A percentile compares a stretch with the other conserved stretches of the same genome.
These are phyloP conservation scores for Lasiurus cinereus DNA, from an alignment of 2,113 vertebrate species.

Conservation along the genomic window DNA sequence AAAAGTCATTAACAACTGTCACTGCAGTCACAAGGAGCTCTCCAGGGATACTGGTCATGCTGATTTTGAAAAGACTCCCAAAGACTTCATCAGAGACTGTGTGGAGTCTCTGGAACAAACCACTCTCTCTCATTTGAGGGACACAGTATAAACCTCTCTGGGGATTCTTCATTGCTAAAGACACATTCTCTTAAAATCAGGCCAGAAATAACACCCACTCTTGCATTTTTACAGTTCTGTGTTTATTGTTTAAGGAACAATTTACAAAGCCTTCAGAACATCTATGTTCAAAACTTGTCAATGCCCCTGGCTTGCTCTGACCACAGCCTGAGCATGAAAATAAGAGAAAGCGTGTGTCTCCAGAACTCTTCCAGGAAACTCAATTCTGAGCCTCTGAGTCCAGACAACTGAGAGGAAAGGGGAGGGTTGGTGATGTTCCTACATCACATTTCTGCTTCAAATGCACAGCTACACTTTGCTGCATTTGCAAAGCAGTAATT, in stretches of 20 bases:
- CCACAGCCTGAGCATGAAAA: not conserved
- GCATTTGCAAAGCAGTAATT: constrained; percentile 11
- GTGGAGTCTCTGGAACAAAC: not conserved
- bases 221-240: not conserved
- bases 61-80: not conserved
- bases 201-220: not conserved
- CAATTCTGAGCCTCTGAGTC: not conserved
- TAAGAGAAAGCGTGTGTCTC: not conserved
- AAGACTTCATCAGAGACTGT: not conserved
- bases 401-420: not conserved
- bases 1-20: not conserved
- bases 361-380: not conserved
- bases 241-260: not conserved
- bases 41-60: not conserved
- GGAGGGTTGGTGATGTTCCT: not conserved
- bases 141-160: not conserved
- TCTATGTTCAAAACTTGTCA: not conserved
- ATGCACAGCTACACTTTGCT: not conserved
- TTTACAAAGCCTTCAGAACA: not conserved
- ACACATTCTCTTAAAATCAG: not conserved
- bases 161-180: not conserved
- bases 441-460: not conserved
- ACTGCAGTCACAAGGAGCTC: not conserved
- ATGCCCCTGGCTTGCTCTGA: not conserved
- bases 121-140: not conserved